Base-by-base conservation (phyloP, 2,888 invertebrate species). In the Fissipunctia ypsillon region DNA sequence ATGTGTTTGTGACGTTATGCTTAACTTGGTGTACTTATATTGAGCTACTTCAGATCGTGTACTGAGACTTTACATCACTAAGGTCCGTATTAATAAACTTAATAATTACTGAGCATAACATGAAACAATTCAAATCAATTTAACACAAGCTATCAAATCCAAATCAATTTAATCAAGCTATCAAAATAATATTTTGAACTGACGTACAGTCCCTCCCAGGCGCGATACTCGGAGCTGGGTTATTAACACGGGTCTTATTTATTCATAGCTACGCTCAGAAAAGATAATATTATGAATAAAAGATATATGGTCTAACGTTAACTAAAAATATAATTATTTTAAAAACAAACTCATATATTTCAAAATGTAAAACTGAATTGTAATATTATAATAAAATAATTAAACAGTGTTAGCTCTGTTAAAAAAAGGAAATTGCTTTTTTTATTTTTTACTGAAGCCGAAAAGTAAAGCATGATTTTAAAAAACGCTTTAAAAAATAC, bases 401-500 rank as follows among this genome's bases (percentile, higher is more conserved):
- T 65, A 48, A 50, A 54, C 5, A 38, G 50, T n/a, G 50, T 28
- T 28, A 14, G n/a, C 10, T 4, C 1, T 9, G 2, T n/a, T 45
- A 43, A n/a, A 38, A 48, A 31, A 45, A 45, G 2, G 3, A 38
- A 31, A 16, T 19, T 14, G 41, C 25, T 76, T 52, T 41, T 43
- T 56, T 16, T 10, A 14, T 54, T 38, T 76, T 48, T 35, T 43
- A 68, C 19, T 28, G 1, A 41, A 25, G n/a, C 41, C 28, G 5
- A 5, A 70, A 25, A 12, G 31, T 72, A 74, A 74, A 57, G 76
- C 84, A 84, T 84, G 84, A 67, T 74, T 79, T 79, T 56, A n/a
- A 54, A 52, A 71, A 31, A 56, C n/a, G 52, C 41, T 72, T 59
- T 19, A 28, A 25, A 25, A 45, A n/a, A 28, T 22, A 41, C 16